Base-by-base conservation (phyloP, 2,888 invertebrate genomes). In the Eumerus sabulonum region DNA sequence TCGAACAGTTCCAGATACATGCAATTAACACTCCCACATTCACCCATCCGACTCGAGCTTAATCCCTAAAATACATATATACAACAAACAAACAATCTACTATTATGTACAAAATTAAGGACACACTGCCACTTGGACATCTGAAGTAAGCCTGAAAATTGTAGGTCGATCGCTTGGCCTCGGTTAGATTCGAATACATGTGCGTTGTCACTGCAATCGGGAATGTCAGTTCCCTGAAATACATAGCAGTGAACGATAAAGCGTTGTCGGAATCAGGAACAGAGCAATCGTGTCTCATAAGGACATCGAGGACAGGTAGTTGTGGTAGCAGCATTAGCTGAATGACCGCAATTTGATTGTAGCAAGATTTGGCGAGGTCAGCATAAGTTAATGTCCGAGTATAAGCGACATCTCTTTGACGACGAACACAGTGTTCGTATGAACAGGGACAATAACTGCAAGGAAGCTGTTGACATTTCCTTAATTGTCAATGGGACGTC, bases 401-500 rank as follows among this genome's bases (percentile, higher is more conserved):
- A 40, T 53, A 14, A 42, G 54, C 47, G 50, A 40, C 47, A 45
- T 60, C 48, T 66, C 19, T 14, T 38, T 44, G 50, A 54, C 66
- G 44, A 53, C 66, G 36, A 45, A 72, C 63, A 62, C 57, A 16
- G 7, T n/a, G n/a, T n/a, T n/a, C n/a, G 27, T 27, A 27, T 2
- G 27, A 27, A 27, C 27, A 27, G 7, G 27, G 62, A 60, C 62
- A 67, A 72, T 63, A 62, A 53, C 72, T 60, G 66, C 57, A 76
- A 63, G 70, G 74, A 79, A 82, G 50, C 36, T 79, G 74, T 70
- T 68, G 62, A 66, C 74, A 82, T 82, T 84, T 87, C 86, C 85
- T 87, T 88, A 88, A 89, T 86, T 92, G 93, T 94, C 93, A 94
- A 92, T 94, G 94, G 79, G 93, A 89, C 84, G 90, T 90, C 89